Evolutionary conservation across 2,888 invertebrate genomes (phyloP).

Genomic region (Latheticus oryzae): DNA sequence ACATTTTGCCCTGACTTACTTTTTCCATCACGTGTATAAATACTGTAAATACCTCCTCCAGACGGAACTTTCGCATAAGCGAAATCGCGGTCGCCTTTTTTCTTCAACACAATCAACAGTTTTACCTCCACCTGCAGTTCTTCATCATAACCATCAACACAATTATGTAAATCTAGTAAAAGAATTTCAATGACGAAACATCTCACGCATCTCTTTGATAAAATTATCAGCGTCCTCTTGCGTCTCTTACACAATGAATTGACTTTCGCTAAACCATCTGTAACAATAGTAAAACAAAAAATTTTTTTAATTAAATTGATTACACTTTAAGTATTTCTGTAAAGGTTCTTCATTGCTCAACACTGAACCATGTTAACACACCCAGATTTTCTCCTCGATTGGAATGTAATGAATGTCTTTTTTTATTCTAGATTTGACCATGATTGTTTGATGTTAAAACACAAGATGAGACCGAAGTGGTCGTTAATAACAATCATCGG

Average conservation of each 20-base stretch:
- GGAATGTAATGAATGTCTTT: too few species aligned
- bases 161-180: slow-evolving; percentile 21
- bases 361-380: slow-evolving; percentile 9
- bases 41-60: slow-evolving; percentile 9
- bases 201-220: slow-evolving; percentile 24
- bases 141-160: not conserved
- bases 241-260: slow-evolving; percentile 27
- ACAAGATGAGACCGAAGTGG: slow-evolving; percentile 27
- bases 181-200: slow-evolving; percentile 32
- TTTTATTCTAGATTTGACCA: slow-evolving; percentile 14
- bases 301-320: too few species aligned
- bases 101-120: too few species aligned
- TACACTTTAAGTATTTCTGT: too few species aligned
- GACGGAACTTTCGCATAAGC: slow-evolving; percentile 12
- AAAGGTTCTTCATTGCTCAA: too few species aligned
- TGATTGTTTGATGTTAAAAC: slow-evolving; percentile 18
- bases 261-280: slow-evolving; percentile 21
- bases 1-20: not conserved
- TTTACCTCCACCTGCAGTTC: slow-evolving; percentile 4
- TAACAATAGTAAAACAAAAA: slow-evolving; percentile 2
- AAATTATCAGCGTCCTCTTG: slow-evolving; percentile 8
- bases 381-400: slow-evolving; percentile 1
- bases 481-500: slow-evolving; percentile 12
- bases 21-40: slow-evolving; percentile 9
- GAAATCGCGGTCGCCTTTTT: slow-evolving; percentile 11